Base-by-base conservation (phyloP, 1,140 invertebrate species). In the Drosophila tani region DNA sequence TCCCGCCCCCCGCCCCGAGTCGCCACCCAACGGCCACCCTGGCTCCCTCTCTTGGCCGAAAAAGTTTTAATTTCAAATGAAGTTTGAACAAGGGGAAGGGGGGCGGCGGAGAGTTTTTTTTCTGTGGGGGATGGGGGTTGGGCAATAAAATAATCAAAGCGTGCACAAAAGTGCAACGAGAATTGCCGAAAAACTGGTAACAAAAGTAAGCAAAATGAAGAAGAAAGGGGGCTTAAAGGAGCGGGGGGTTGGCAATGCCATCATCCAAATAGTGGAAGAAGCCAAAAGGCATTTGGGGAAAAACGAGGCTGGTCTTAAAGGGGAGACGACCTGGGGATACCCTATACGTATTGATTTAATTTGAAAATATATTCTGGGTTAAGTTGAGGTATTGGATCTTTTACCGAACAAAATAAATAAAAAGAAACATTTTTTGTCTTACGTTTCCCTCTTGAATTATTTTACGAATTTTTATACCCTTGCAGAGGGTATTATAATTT, bases 131-230 rank as follows among this genome's bases (percentile, higher is more conserved):
- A 32, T 32, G 32, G 41, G 32, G 41, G 38, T n/a, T 29, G 55
- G 80, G 83, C 84, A 88, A 88, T 88, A 88, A 88, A 88, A 88
- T 88, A 88, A 88, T 88, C 81, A 88, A 88, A 90, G 84, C 84
- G 81, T 84, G 84, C 84, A 90, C 77, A 84, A 88, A 88, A 88
- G 81, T 88, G 84, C 84, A 88, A 84, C 63, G 81, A 84, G 67
- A 88, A 88, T 83, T 88, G 83, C 80, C 83, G 69, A 87, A 87
- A 87, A 87, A 77, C 71, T 80, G 75, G 79, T 79, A 76, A 77
- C 83, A 87, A 87, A 87, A 83, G 76, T 83, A 76, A 86, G 71
- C 70, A 68, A 82, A 74, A 60, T 51, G 55, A 17, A 47, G 50
- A 41, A 62, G 58, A 79, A 43, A 41, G 24, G 38, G 38, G 21